Evolutionary conservation across 1,140 invertebrate genomes (phyloP), one percentile per base, ranked within the genome.

Genomic region (Drosophila subobscura): DNA sequence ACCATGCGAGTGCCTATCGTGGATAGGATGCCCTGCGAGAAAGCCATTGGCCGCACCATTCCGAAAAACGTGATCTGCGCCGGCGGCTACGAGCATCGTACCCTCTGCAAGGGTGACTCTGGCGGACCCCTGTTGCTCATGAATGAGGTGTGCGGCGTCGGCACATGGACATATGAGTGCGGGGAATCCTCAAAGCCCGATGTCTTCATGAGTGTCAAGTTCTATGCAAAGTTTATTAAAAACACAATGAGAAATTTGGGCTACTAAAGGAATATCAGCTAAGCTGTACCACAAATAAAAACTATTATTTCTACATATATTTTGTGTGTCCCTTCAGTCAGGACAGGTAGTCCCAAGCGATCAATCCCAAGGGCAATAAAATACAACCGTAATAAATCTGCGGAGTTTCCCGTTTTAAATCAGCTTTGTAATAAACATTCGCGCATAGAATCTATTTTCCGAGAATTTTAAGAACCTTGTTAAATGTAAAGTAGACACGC

Each of bases 11-110:
- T 65, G 2, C n/a, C 47, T 0, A 16, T 77, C 3, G 41, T 81
- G 3, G 8, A 20, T 0, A 22, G 40, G 0, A 0, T 0, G 1
- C 7, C 53, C 0, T 81, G 78, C 20, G 42, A 65, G 5, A 4
- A 27, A 0, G 20, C 61, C 12, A 8, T 81, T 1, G 25, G 10
- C 6, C 37, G 5, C n/a, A 12, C 2, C 2, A 2, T 81, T 46
- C 78, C 78, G 0, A 6, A 12, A 0, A 75, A 79, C 40, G 45
- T 77, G 4, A 6, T 81, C 5, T 81, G 78, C n/a, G 78, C 78
- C 16, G 10, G 53, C 12, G 47, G 4, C 51, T 64, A 51, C 16
- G 22, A 68, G 3, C 3, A 22, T 2, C 20, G 10, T 2, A 81
- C 72, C 5, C 0, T 77, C 3, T 81, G 78, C 52, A 2, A 0